Evolutionary conservation across 2,888 invertebrate genomes (phyloP).

Genomic region (Brachypalpus laphriformis): DNA sequence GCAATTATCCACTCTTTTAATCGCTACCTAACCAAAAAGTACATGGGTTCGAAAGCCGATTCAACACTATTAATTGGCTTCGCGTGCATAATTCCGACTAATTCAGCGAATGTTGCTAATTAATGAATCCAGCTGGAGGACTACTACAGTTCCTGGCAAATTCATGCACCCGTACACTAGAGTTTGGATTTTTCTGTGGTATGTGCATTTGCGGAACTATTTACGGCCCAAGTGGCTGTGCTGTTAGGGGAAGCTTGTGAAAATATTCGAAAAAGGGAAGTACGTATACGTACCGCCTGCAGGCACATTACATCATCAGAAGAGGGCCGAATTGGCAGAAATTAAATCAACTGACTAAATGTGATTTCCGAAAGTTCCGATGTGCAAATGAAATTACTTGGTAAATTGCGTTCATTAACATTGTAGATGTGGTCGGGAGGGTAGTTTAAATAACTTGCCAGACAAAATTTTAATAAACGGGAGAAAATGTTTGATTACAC

Average conservation of each 20-base stretch:
- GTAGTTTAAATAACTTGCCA: neutral
- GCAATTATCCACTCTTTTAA: constrained; percentile 51
- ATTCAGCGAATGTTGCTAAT: constrained; percentile 66
- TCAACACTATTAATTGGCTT: constrained; percentile 61
- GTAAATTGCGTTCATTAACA: constrained; percentile 6
- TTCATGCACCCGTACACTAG: neutral
- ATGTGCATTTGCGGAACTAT: neutral
- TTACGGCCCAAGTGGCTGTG: neutral
- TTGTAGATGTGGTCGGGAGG: neutral
- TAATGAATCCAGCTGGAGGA: constrained; percentile 45
- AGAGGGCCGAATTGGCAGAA: neutral
- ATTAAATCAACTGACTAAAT: constrained; percentile 37
- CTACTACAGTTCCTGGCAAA: neutral
- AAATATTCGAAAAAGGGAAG: neutral
- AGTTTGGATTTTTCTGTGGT: neutral
- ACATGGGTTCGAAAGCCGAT: constrained; percentile 38
- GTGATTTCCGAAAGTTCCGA: constrained; percentile 4
- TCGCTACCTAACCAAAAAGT: constrained; percentile 30
- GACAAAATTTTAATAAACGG: too few species aligned
- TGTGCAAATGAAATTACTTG: constrained; percentile 4
- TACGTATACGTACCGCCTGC: neutral
- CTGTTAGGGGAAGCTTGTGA: neutral
- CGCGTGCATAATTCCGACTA: constrained; percentile 57
- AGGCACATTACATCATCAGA: neutral
- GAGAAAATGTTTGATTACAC: too few species aligned